Base-by-base conservation (phyloP, 2,113 vertebrate species). In the Genyomyrus donnyi region DNA sequence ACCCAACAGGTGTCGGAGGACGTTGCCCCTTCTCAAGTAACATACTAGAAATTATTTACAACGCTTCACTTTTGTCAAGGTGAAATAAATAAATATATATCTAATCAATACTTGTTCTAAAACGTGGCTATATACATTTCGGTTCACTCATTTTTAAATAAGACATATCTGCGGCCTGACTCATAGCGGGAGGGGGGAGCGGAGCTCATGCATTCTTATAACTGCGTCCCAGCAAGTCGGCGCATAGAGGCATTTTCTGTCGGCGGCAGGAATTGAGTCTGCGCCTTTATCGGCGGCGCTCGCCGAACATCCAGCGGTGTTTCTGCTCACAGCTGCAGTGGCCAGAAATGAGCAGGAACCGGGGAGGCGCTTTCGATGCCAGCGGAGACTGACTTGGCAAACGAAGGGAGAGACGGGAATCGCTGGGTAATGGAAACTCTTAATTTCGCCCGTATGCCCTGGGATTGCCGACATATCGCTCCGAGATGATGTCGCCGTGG, bases 291-390 rank as follows among this genome's bases (percentile, higher is more conserved):
- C 21, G 66, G 49, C 66, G 17, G 50, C 35, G 48, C 50, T 53
- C 52, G 74, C 56, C 49, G 74, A 48, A 58, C 53, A 90, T 90
- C 86, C 90, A 90, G 90, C 90, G 90, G 90, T 90, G 90, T 11
- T 62, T 46, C 87, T 56, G 87, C 70, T 35, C 42, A 35, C 90
- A 90, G 90, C 90, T 88, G 90, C 90, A 62, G 87, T 48, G 86
- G 24, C 35, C 70, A 10, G 70, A 13, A 62, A 74, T 56, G 74
- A 88, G 85, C 49, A 31, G 49, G 8, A 21, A 24, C 35, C 46
- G 74, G 87, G 87, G 74, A 58, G 89, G 85, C 87, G 89, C 85
- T 74, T 62, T 90, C 66, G n/a, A 27, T 87, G 15, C 53, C 56
- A 86, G 9, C 56, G 58, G 89, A 90, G 56, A 83, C 45, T 35